phyloP scores from a whole-genome alignment of 37 sponge, comb jelly and placozoan genomes.

The Beroe ovata region DNA sequence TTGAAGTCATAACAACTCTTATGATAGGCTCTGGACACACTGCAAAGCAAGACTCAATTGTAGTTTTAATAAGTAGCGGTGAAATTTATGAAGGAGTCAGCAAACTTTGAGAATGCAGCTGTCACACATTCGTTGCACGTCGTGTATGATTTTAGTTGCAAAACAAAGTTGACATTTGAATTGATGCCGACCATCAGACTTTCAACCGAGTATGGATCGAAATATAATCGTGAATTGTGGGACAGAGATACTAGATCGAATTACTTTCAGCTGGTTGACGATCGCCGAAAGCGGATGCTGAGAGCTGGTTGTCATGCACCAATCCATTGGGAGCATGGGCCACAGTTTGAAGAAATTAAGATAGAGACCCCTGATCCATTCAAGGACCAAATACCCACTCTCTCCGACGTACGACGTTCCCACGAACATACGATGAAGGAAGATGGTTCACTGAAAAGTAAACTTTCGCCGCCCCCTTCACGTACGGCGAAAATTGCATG shows the following conservation, averaged over 20 bases:
- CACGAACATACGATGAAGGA: background rate
- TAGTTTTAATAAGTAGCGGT: too few relatives aligned
- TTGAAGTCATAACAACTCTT: too few relatives aligned
- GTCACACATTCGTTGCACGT: background rate
- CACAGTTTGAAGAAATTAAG: background rate
- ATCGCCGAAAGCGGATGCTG: conserved; percentile 29
- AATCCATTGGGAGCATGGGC: conserved; percentile 50
- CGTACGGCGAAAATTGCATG: conserved; percentile 20
- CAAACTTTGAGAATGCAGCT: too few relatives aligned
- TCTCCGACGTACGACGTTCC: background rate
- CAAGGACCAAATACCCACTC: background rate
- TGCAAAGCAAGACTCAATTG: too few relatives aligned
- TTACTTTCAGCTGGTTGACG: conserved; percentile 20
- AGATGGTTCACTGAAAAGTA: background rate
- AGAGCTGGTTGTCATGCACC: conserved; percentile 16
- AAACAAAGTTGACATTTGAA: background rate
- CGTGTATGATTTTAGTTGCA: background rate
- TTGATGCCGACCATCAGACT: background rate
- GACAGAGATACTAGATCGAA: conserved; percentile 39
- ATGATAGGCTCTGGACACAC: too few relatives aligned
- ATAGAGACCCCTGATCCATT: background rate
- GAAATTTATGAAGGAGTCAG: too few relatives aligned
- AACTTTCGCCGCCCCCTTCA: background rate
- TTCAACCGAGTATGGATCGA: conserved; percentile 33
- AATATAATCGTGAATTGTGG: conserved; percentile 55